A percentile compares a stretch with the other conserved stretches of the same genome.
These are phyloP conservation scores for Drosophila austrosaltans DNA, from an alignment of 2,888 invertebrate genomes.

Conservation along the genomic window DNA sequence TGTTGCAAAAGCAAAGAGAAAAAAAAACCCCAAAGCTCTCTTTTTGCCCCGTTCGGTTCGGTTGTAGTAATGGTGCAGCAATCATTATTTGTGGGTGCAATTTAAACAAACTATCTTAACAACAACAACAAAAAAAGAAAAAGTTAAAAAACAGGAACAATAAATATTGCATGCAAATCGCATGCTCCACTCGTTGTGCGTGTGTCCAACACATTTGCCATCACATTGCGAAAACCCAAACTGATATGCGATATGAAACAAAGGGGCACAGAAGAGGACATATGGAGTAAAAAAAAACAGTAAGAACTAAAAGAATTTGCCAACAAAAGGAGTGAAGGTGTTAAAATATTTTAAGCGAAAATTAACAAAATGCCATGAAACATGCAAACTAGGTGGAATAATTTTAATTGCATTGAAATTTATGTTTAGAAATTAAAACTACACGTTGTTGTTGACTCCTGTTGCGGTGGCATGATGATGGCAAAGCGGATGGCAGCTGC, in stretches of 20 bases:
- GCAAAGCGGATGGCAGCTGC: slow-evolving; percentile 37
- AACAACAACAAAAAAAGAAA: slow-evolving; percentile 10
- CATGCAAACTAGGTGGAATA: slow-evolving; percentile 51
- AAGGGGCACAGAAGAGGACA: neutral
- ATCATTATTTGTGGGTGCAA: slow-evolving; percentile 38
- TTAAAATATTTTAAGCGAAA: slow-evolving; percentile 54
- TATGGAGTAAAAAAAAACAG: no score
- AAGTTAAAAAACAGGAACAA: neutral
- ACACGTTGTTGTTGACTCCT: slow-evolving; percentile 15
- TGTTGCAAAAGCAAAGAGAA: slow-evolving; percentile 28
- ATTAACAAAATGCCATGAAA: slow-evolving; percentile 61
- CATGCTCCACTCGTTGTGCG: slow-evolving; percentile 28
- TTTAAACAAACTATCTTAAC: slow-evolving; percentile 44
- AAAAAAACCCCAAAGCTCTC: slow-evolving; percentile 28
- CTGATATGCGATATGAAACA: slow-evolving; percentile 39
- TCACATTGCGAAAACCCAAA: slow-evolving; percentile 39
- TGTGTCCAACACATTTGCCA: slow-evolving; percentile 57
- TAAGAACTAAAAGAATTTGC: no score
- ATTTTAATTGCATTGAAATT: slow-evolving; percentile 64
- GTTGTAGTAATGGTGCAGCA: slow-evolving; percentile 31
- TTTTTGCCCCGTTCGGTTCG: slow-evolving; percentile 15
- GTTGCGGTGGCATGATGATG: slow-evolving; percentile 20
- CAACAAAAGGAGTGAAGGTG: slow-evolving; percentile 48
- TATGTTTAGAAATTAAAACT: slow-evolving; percentile 48
- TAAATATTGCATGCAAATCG: slow-evolving; percentile 27